Evolutionary conservation across 2,113 vertebrate genomes (phyloP).

Genomic region (Ictalurus furcatus): DNA sequence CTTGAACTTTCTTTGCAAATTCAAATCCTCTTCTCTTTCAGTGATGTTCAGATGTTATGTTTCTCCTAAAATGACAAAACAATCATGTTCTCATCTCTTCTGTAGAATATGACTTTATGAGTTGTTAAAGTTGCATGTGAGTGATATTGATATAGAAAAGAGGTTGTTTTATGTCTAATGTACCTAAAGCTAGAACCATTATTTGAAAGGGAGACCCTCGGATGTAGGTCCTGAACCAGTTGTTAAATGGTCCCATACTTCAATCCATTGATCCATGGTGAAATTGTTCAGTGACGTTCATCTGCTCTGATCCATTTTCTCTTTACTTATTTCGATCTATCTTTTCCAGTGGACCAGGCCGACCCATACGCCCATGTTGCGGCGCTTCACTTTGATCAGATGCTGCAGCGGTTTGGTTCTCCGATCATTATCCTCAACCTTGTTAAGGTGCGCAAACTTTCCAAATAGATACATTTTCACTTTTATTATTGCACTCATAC

Average conservation of each 20-base stretch:
- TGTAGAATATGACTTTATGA: neutral
- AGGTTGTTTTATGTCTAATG: neutral
- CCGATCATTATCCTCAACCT: constrained; percentile 98
- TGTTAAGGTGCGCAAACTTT: constrained; percentile 83
- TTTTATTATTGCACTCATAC: neutral
- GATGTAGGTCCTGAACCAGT: neutral
- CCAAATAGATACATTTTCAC: neutral
- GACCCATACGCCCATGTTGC: constrained; percentile 92
- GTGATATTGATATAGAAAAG: neutral
- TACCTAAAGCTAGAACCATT: neutral
- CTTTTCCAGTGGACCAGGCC: constrained; percentile 90
- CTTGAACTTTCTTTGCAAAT: neutral
- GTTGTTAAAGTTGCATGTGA: neutral
- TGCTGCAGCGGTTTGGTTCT: constrained; percentile 96
- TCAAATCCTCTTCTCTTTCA: neutral
- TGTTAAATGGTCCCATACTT: neutral
- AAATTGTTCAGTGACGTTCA: neutral
- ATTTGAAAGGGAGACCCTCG: neutral
- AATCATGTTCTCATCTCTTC: neutral
- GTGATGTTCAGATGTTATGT: neutral
- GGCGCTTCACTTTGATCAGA: constrained; percentile 96
- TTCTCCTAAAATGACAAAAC: no score
- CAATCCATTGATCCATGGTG: neutral
- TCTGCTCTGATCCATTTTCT: neutral
- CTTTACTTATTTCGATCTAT: neutral